phyloP scores from a whole-genome alignment of 1,140 invertebrate genomes.

The Leptonema lineaticorne region DNA sequence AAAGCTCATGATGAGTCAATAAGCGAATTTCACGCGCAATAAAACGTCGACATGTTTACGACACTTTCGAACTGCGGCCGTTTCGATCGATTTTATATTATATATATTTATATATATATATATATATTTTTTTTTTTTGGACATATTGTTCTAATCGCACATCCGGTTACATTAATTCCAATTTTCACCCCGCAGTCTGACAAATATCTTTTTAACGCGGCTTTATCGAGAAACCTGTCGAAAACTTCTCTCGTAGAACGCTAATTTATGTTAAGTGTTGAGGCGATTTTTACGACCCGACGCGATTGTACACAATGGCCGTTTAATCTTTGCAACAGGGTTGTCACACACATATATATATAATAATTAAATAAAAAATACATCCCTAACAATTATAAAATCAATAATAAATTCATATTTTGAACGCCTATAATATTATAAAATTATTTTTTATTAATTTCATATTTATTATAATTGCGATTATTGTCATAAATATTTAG shows the following conservation, averaged over 20 bases:
- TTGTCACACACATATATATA: neutral
- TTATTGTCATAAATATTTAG: no score
- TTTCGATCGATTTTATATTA: no score
- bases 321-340: conserved; percentile 16
- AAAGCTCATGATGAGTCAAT: neutral
- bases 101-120: no score
- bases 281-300: conserved; percentile 30
- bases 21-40: neutral
- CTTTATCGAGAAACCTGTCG: conserved; percentile 26
- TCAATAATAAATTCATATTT: no score
- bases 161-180: conserved; percentile 21
- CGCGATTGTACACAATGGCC: conserved; percentile 24
- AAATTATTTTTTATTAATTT: no score
- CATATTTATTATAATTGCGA: no score
- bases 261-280: conserved; percentile 33
- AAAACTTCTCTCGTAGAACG: conserved; percentile 26
- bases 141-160: conserved; percentile 6
- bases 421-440: no score
- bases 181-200: conserved; percentile 11
- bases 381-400: no score
- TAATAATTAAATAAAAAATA: no score
- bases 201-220: conserved; percentile 29
- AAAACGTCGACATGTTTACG: neutral
- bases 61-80: neutral
- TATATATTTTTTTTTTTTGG: no score